phyloP scores from a whole-genome alignment of 2,797 vertebrate genomes.

The Megaceryle alcyon region DNA sequence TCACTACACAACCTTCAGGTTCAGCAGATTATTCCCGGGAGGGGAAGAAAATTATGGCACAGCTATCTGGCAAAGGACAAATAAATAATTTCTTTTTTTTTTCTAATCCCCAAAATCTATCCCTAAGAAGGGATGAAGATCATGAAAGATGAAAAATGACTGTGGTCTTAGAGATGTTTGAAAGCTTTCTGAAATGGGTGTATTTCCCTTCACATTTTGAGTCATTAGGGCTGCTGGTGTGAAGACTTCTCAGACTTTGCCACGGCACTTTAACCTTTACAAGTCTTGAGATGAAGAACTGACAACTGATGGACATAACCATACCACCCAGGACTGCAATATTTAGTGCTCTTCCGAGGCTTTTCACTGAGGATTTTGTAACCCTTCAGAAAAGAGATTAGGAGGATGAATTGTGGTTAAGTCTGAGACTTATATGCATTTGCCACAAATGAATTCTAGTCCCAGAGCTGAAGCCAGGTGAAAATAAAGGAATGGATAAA shows the following conservation, averaged over 20 bases:
- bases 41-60: not conserved
- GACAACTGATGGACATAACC: not conserved
- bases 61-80: not conserved
- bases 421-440: not conserved
- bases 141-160: not conserved
- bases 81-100: not conserved
- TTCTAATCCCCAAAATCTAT: not conserved
- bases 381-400: not conserved
- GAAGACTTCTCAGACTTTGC: not conserved
- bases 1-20: not conserved
- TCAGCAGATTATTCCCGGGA: not conserved
- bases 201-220: not conserved
- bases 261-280: not conserved
- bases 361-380: not conserved
- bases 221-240: not conserved
- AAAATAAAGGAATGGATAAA: not conserved
- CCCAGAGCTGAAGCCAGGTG: not conserved
- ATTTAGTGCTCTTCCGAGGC: not conserved
- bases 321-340: not conserved
- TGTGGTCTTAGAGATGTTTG: not conserved
- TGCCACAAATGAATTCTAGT: not conserved
- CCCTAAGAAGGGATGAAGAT: not conserved
- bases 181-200: not conserved
- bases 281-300: not conserved
- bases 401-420: not conserved